Conservation (phyloP, 1,140 invertebrate genomes). For the Heliconius himera region DNA sequence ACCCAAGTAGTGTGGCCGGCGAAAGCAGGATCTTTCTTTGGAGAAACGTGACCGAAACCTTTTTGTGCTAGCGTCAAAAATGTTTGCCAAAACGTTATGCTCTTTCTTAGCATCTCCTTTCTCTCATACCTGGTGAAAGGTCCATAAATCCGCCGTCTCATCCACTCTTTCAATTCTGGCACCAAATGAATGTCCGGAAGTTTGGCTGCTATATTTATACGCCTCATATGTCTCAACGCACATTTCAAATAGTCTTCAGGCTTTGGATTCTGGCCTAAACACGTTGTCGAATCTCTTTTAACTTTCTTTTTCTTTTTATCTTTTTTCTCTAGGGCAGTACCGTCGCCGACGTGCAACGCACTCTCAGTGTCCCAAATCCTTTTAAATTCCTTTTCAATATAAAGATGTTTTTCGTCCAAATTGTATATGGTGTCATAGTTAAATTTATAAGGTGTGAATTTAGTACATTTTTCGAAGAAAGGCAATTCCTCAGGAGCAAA, state of each 20-base stretch:
- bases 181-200: constrained; percentile 67
- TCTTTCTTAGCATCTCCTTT: constrained; percentile 51
- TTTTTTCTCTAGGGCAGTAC: constrained; percentile 47
- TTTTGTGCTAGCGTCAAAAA: constrained; percentile 50
- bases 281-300: constrained; percentile 57
- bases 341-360: constrained; percentile 53
- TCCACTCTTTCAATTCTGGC: constrained; percentile 71
- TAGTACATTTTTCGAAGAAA: constrained; percentile 62
- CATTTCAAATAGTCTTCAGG: constrained; percentile 67
- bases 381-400: constrained; percentile 67
- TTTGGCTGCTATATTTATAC: constrained; percentile 62
- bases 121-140: constrained; percentile 49
- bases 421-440: constrained; percentile 71
- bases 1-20: constrained; percentile 57
- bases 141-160: constrained; percentile 65
- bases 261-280: constrained; percentile 61
- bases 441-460: constrained; percentile 52
- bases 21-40: constrained; percentile 50
- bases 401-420: constrained; percentile 55
- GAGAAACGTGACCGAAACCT: constrained; percentile 56
- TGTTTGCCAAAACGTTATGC: constrained; percentile 54
- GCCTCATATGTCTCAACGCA: constrained; percentile 58
- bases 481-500: constrained; percentile 59
- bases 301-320: constrained; percentile 63
- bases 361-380: constrained; percentile 71